phyloP scores from a whole-genome alignment of 2,797 vertebrate genomes.

The Amazonetta brasiliensis region DNA sequence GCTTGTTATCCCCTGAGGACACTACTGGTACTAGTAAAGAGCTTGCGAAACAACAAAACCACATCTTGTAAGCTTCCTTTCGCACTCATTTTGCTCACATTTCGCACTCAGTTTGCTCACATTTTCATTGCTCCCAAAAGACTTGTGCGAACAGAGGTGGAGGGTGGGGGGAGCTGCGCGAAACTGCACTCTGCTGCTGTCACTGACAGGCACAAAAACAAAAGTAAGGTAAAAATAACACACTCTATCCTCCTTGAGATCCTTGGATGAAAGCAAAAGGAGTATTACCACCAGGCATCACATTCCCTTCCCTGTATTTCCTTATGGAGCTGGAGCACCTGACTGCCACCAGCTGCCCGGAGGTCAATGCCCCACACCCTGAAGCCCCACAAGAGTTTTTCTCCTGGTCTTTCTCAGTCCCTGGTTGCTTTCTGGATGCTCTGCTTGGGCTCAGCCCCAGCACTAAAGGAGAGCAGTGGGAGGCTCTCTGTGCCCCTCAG shows the following conservation, averaged over 20 bases:
- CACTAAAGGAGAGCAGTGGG: fast-evolving
- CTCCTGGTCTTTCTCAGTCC: background rate
- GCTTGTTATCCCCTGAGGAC: background rate
- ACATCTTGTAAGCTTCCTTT: background rate
- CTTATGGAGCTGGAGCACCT: background rate
- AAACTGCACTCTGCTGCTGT: background rate
- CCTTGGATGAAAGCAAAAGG: background rate
- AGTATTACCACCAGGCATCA: background rate
- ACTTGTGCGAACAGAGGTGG: background rate
- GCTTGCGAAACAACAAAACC: background rate
- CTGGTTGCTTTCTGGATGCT: background rate
- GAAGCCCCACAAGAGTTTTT: background rate
- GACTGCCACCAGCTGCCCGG: background rate
- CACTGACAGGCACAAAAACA: background rate
- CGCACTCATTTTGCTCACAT: background rate
- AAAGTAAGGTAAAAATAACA: background rate
- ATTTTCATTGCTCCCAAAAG: background rate
- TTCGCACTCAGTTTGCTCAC: background rate
- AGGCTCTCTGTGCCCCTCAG: background rate
- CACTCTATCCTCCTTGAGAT: too few relatives aligned
- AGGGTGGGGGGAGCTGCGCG: background rate
- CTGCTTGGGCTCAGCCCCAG: background rate
- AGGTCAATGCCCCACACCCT: background rate
- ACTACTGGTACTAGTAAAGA: background rate
- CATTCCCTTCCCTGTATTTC: background rate